Base-by-base conservation (phyloP, 2,888 invertebrate species). In the Amphipoea oculea region DNA sequence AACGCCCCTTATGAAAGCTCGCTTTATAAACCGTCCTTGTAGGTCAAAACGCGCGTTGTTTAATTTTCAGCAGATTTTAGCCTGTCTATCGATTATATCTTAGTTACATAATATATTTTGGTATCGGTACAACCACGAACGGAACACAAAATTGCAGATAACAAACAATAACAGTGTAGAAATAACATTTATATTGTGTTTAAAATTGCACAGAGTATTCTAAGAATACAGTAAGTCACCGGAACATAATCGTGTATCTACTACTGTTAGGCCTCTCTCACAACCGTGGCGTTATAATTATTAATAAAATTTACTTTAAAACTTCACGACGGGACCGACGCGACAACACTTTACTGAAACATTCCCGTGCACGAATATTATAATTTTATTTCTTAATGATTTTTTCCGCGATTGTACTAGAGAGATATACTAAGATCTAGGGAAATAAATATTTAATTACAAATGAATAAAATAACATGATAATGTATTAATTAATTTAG, bases 241-340 rank as follows among this genome's bases (percentile, higher is more conserved):
- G 93, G 93, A 94, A 94, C 93, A 91, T 92, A 95, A 91, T 65
- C 86, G 86, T 85, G 88, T 93, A 73, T 70, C 91, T 89, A 94
- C 95, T 96, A 96, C 93, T 84, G 88, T 94, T 96, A 96, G 96
- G 96, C 96, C 96, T 95, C 95, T 94, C 94, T 96, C 96, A 96
- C 96, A 96, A 96, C 96, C 96, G 93, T 95, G 92, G 94, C 95
- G 90, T 88, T 91, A 89, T 87, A 88, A 81, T 88, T 90, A 86
- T 88, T 89, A 88, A 85, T 88, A 86, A 89, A 83, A 84, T 84
- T 89, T 85, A 89, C 87, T 89, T 85, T 85, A 85, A 89, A 85
- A 84, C 85, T 90, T 89, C 90, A 87, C 83, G 86, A 87, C 88
- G 84, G 86, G 86, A 88, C 86, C 88, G 79, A 86, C 88, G 82